phyloP scores from a whole-genome alignment of 2,113 vertebrate species.

The Gymnobelideus leadbeateri region DNA sequence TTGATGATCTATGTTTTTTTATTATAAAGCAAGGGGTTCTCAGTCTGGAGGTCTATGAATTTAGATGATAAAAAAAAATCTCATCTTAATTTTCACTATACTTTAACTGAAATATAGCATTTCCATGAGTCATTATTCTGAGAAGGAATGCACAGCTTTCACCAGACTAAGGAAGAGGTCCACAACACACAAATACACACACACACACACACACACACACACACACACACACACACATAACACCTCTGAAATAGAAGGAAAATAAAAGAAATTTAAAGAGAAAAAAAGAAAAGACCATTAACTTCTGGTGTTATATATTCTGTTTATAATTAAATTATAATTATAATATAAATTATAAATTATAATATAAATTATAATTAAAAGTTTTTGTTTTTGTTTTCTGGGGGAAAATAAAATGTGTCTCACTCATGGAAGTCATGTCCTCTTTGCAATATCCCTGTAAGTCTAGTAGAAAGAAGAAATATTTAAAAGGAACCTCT shows the following conservation, averaged over 20 bases:
- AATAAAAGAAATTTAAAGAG: slow-evolving; percentile 30
- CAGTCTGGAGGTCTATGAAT: background rate
- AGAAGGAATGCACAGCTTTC: background rate
- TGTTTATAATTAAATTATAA: slow-evolving; percentile 29
- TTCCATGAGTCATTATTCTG: background rate
- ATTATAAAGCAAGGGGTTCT: background rate
- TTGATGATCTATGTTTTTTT: background rate
- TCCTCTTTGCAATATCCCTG: slow-evolving; percentile 11
- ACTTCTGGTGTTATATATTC: background rate
- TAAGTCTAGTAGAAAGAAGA: slow-evolving; percentile 49
- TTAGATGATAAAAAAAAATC: background rate
- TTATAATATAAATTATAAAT: too few relatives aligned
- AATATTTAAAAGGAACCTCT: slow-evolving; percentile 47
- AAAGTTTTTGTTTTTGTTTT: background rate
- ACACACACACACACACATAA: background rate
- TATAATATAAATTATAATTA: too few relatives aligned
- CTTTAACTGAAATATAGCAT: background rate
- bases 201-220: background rate
- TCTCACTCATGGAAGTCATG: background rate
- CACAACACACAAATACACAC: background rate
- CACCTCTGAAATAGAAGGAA: background rate
- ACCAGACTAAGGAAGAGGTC: background rate
- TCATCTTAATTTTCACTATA: background rate
- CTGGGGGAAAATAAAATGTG: background rate
- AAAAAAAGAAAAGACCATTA: background rate